These are phyloP conservation scores for Etheostoma nigrum DNA, from an alignment of 2,797 vertebrate species.

Conservation along the genomic window DNA sequence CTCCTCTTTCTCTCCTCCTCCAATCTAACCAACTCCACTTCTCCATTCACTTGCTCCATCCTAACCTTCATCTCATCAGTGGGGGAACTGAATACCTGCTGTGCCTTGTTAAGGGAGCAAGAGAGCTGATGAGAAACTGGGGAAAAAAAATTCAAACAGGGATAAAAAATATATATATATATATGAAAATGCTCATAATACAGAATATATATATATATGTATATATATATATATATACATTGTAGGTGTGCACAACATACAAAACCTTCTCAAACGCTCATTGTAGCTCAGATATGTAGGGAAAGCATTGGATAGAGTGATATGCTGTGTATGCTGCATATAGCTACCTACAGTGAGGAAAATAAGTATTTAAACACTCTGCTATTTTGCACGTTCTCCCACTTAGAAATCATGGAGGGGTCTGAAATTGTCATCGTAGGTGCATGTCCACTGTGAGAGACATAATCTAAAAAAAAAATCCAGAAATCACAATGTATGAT, in stretches of 20 bases:
- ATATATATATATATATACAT: background rate
- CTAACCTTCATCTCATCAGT: conserved; percentile 47
- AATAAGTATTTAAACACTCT: too few species aligned
- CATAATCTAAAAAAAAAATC: too few species aligned
- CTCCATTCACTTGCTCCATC: conserved; percentile 19
- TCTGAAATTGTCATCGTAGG: too few species aligned
- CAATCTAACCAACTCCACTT: conserved; percentile 29
- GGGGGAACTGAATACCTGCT: conserved; percentile 44
- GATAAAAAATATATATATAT: background rate
- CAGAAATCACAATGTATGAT: too few species aligned
- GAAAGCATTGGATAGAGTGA: background rate
- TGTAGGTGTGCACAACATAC: background rate
- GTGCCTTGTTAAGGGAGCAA: conserved; percentile 44
- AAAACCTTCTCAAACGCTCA: background rate
- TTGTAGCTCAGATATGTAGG: background rate
- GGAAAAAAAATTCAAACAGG: background rate
- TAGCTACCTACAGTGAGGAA: conserved; percentile 2
- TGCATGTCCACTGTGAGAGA: too few species aligned
- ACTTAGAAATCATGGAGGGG: too few species aligned
- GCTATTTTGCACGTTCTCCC: too few species aligned
- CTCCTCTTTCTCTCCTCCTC: conserved; percentile 11
- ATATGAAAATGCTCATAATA: too few species aligned
- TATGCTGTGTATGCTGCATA: background rate
- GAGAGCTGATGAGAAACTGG: conserved; percentile 33
- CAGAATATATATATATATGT: background rate